Conservation (phyloP, 1,140 invertebrate genomes). For the Pachyrhynchus sulphureomaculatus region DNA sequence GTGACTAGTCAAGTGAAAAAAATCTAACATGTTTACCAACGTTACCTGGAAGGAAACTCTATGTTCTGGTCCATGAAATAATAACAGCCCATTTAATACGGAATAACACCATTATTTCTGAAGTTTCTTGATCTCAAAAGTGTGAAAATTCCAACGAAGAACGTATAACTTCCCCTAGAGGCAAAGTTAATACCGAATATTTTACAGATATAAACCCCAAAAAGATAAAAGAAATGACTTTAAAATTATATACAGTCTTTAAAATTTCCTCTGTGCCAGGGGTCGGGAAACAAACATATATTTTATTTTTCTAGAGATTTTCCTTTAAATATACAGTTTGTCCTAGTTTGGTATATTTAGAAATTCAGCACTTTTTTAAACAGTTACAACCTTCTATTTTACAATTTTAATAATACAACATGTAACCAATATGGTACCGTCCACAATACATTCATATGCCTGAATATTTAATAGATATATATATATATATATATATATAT, state of each 20-base stretch:
- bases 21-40: too few species aligned
- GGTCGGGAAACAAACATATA: conserved; percentile 20
- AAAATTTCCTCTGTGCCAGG: conserved; percentile 16
- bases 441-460: too few species aligned
- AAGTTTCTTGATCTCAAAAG: conserved; percentile 33
- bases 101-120: conserved; percentile 35
- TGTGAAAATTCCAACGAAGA: conserved; percentile 31
- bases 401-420: too few species aligned
- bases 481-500: too few species aligned
- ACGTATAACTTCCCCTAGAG: conserved; percentile 25
- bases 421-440: too few species aligned
- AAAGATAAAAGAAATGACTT: conserved; percentile 29
- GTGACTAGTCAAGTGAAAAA: too few species aligned
- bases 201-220: conserved; percentile 32
- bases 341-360: too few species aligned
- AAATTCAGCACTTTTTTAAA: too few species aligned
- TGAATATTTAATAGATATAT: too few species aligned
- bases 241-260: conserved; percentile 28
- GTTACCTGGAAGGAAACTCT: too few species aligned
- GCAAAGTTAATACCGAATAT: conserved; percentile 38
- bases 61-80: conserved; percentile 1
- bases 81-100: conserved; percentile 34
- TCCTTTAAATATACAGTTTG: neutral
- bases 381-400: too few species aligned
- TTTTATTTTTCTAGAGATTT: conserved; percentile 8